Percentiles rank a stretch among this genome's conserved stretches.
Evolutionary conservation across 2,113 vertebrate genomes (phyloP).

Genomic region (Marmota monax): DNA sequence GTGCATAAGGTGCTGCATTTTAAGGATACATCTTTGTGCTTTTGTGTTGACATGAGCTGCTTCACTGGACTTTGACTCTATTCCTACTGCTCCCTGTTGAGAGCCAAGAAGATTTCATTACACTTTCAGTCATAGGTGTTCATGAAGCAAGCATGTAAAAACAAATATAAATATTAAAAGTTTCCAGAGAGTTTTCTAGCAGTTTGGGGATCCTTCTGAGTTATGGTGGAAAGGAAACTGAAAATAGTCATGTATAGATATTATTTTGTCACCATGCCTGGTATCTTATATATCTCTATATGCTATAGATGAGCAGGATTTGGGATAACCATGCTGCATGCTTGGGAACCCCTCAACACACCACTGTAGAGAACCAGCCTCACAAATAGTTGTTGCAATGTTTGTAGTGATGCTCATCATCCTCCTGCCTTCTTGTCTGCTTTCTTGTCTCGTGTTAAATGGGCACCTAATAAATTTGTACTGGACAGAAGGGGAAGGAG

Average conservation of each 20-base stretch:
- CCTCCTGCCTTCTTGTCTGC: not conserved
- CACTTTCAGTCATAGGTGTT: slow-evolving; percentile 33
- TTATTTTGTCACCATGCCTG: not conserved
- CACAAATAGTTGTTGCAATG: not conserved
- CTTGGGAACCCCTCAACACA: not conserved
- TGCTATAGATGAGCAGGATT: not conserved
- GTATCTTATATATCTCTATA: not conserved
- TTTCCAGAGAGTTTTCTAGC: slow-evolving; percentile 25
- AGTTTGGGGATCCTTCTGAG: not conserved
- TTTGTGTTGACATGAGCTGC: not conserved
- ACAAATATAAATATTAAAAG: not conserved
- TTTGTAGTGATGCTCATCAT: not conserved
- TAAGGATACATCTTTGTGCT: slow-evolving; percentile 38
- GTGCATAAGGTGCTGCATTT: not conserved
- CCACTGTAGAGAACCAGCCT: not conserved
- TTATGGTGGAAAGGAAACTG: not conserved
- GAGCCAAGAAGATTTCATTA: slow-evolving; percentile 37
- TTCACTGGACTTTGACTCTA: not conserved
- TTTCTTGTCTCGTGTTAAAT: not conserved
- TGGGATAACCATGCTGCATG: not conserved
- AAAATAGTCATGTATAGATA: not conserved
- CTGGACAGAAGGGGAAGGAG: not conserved
- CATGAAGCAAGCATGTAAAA: slow-evolving; percentile 23
- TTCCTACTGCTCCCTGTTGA: not conserved
- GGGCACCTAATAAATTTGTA: slow-evolving; percentile 11